phyloP scores from a whole-genome alignment of 2,888 invertebrate genomes.

The Phyllotreta cruciferae region DNA sequence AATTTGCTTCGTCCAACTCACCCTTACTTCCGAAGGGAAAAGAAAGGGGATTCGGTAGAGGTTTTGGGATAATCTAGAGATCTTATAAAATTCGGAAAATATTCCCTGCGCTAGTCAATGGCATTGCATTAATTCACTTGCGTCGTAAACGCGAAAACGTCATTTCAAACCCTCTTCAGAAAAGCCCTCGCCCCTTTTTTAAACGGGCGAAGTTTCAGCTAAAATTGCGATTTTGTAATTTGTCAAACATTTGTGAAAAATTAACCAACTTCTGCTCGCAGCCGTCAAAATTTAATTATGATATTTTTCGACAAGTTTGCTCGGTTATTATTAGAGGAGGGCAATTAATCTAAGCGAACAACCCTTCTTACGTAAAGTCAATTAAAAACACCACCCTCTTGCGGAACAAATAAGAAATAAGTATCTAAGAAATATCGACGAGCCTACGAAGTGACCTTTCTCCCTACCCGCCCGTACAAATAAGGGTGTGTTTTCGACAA shows the following conservation, averaged over 20 bases:
- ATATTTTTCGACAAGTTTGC: too few relatives aligned
- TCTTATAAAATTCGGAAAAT: slow-evolving; percentile 28
- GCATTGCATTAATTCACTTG: not conserved
- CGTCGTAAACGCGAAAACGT: not conserved
- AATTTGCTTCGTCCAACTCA: too few relatives aligned
- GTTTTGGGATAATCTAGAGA: slow-evolving; percentile 15
- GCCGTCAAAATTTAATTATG: too few relatives aligned
- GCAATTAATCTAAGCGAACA: not conserved
- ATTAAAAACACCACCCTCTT: slow-evolving; percentile 12
- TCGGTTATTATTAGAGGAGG: too few relatives aligned
- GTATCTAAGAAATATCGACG: slow-evolving; percentile 20
- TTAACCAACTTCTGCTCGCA: too few relatives aligned
- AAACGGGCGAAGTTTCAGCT: too few relatives aligned
- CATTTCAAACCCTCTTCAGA: too few relatives aligned
- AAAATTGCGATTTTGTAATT: too few relatives aligned
- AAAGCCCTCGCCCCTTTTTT: too few relatives aligned
- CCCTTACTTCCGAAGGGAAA: too few relatives aligned
- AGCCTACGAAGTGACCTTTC: slow-evolving; percentile 21
- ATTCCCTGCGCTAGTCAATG: slow-evolving; percentile 9
- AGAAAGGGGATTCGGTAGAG: not conserved
- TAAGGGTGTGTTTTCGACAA: slow-evolving; percentile 49
- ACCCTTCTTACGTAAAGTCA: slow-evolving; percentile 6
- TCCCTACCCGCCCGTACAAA: slow-evolving; percentile 36
- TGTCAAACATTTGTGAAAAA: too few relatives aligned
- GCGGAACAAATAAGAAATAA: slow-evolving; percentile 30